Evolutionary conservation across 2,888 invertebrate genomes (phyloP), one percentile per base, ranked within the genome.

Genomic region (Emmelina monodactyla): DNA sequence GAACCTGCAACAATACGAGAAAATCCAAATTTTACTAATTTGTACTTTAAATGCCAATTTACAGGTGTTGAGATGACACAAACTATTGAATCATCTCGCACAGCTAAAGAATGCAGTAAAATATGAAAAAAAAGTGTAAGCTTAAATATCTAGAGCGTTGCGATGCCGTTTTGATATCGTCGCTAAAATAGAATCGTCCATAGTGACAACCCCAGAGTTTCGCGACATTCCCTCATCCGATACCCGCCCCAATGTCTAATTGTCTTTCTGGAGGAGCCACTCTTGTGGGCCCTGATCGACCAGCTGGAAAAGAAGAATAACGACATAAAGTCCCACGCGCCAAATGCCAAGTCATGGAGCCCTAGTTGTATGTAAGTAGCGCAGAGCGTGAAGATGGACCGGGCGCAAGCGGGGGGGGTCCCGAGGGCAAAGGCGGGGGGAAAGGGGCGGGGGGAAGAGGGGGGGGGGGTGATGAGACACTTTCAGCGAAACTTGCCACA

Each of bases 201-300:
- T 73, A 73, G 75, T 73, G 75, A 73, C 64, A 72, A 70, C 72
- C 72, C 76, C 72, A 64, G 64, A 68, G 70, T 71, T 68, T 73
- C 75, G 78, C 76, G 76, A 75, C 75, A 66, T 68, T 60, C 75
- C 75, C 75, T 63, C 72, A 63, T 68, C 71, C 62, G 68, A 68
- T 64, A 73, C 73, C 68, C 64, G 70, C 70, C 69, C 57, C 68
- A 72, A 63, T n/a, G 56, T 69, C 72, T 79, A 79, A 79, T 79
- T 79, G 75, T 79, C 79, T 79, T 79, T 79, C 78, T 72, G 79
- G 72, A 79, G 64, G 66, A 79, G 78, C 79, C 79, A 79, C 75
- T 79, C 79, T 76, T 78, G 76, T 70, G 75, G 75, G 66, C 76
- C 79, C 78, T 79, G 79, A 76, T 79, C 79, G 75, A 79, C 78